Conservation (phyloP, 2,113 vertebrate species). For the Lepus timidus region DNA sequence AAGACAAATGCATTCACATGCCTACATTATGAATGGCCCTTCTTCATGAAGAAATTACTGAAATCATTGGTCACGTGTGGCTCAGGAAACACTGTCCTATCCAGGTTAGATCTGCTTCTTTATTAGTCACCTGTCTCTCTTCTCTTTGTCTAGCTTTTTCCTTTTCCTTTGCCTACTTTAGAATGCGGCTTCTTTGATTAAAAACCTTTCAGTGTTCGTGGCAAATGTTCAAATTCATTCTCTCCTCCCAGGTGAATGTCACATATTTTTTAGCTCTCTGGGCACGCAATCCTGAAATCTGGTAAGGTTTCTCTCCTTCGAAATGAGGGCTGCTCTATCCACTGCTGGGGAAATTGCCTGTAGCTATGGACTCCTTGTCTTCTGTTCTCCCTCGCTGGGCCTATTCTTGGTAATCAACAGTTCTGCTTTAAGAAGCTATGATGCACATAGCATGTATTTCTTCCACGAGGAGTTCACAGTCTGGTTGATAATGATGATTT, state of each 20-base stretch:
- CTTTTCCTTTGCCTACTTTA: constrained; percentile 26
- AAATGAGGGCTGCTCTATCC: not conserved
- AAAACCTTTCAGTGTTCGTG: not conserved
- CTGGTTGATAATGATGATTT: not conserved
- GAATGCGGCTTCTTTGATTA: constrained; percentile 32
- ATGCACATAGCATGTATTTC: not conserved
- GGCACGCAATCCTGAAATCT: not conserved
- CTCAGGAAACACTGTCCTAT: not conserved
- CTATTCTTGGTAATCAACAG: not conserved
- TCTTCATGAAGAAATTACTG: not conserved
- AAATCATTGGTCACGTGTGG: not conserved
- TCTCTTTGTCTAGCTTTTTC: not conserved
- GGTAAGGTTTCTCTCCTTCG: not conserved
- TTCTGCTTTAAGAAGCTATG: not conserved
- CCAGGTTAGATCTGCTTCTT: not conserved
- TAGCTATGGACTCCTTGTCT: not conserved
- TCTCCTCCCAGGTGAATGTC: not conserved
- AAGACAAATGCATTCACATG: not conserved
- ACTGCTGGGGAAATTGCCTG: not conserved
- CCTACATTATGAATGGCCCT: not conserved
- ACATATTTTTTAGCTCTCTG: not conserved
- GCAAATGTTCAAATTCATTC: not conserved
- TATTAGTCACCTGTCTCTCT: not conserved
- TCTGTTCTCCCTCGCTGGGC: not conserved
- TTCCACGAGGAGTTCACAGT: not conserved